Evolutionary conservation across 2,113 vertebrate genomes (phyloP), one percentile per base, ranked within the genome.

Genomic region (Tragulus kanchil): DNA sequence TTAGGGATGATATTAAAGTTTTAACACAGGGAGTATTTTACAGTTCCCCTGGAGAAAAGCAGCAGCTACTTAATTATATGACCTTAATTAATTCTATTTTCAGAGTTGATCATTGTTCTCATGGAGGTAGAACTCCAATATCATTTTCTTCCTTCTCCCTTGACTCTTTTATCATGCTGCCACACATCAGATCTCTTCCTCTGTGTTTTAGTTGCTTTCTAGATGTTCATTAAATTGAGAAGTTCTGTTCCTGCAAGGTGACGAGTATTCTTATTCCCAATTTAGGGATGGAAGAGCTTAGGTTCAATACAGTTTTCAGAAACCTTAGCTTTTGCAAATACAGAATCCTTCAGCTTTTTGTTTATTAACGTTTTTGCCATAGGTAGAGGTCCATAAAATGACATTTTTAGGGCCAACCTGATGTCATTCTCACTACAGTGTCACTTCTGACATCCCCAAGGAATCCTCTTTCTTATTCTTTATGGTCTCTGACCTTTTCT

Each of bases 71-170:
- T 93, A 95, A 61, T 86, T 59, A 79, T 84, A 50, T 11, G 69
- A 54, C 73, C 17, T 89, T 93, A 79, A 90, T 75, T 85, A 83
- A 85, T 14, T 17, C 48, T 56, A 62, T 52, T 82, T 92, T 96
- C 59, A 78, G 52, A 85, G 36, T 84, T 79, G 56, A 56, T 89
- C 75, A 89, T 71, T 96, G 59, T 97, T 90, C 61, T 93, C 61
- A 25, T 87, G 69, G 52, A 94, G 59, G 26, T 48, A 23, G 67
- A 9, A 13, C 36, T 36, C 8, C 31, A n/a, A 1, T 54, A 54
- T 64, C 12, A 84, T 90, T 65, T 78, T 86, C 17, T 91, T 4
- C 65, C 23, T 67, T 75, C 28, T 19, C 21, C 25, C 3, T 89
- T 48, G 21, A 69, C 48, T 56, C n/a, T 59, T 82, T 59, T 82